phyloP scores from a whole-genome alignment of 2,888 invertebrate species.

The Scaptodrosophila latifasciaeformis region DNA sequence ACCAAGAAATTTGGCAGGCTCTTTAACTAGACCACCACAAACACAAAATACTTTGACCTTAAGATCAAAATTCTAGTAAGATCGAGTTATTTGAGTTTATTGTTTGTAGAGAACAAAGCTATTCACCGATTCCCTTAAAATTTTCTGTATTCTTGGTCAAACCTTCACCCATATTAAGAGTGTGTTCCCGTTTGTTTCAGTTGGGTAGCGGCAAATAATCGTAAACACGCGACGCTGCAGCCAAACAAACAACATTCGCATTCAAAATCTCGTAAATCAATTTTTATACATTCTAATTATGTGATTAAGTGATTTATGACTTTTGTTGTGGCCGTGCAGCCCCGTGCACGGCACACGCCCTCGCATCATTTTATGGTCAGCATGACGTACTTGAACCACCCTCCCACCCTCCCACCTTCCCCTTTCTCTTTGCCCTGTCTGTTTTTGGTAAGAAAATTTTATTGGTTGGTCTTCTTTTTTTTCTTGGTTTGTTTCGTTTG shows the following conservation, averaged over 20 bases:
- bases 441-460: not conserved
- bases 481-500: slow-evolving; percentile 20
- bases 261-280: slow-evolving; percentile 67
- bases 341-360: slow-evolving; percentile 20
- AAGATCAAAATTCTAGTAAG: too few species aligned
- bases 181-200: too few species aligned
- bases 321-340: slow-evolving; percentile 15
- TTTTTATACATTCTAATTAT: slow-evolving; percentile 68
- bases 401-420: not conserved
- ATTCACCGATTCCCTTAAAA: too few species aligned
- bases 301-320: slow-evolving; percentile 69
- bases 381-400: slow-evolving; percentile 17
- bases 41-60: too few species aligned
- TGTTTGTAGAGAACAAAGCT: too few species aligned
- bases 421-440: not conserved
- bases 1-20: too few species aligned
- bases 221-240: slow-evolving; percentile 57
- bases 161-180: too few species aligned
- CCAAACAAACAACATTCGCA: slow-evolving; percentile 49
- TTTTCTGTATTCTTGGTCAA: too few species aligned
- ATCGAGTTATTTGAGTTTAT: too few species aligned
- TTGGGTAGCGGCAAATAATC: slow-evolving; percentile 57
- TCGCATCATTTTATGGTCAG: slow-evolving; percentile 46
- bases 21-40: too few species aligned
- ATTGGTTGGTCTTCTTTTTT: slow-evolving; percentile 14